phyloP scores from a whole-genome alignment of 2,888 invertebrate genomes.

The Eueremaeus valkanovi region DNA sequence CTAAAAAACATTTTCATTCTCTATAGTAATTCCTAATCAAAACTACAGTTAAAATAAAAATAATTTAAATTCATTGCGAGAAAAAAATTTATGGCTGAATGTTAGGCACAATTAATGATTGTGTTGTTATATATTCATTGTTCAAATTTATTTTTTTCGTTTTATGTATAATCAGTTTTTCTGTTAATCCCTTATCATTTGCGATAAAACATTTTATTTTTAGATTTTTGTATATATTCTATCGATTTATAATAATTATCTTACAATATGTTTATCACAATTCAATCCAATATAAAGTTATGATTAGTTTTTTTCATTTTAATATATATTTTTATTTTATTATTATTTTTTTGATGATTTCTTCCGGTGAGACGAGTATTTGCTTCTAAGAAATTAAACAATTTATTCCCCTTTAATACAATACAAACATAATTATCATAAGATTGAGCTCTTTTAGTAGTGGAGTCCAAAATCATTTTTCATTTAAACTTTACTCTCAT shows the following conservation, averaged over 20 bases:
- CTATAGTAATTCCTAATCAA: neutral
- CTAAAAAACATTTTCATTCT: no score
- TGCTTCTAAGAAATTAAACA: no score
- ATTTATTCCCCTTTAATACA: no score
- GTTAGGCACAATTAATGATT: conserved; percentile 18
- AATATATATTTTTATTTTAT: no score
- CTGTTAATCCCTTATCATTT: no score
- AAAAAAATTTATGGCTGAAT: neutral
- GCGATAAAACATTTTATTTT: no score
- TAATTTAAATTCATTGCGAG: no score
- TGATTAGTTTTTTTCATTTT: neutral
- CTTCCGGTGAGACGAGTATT: no score
- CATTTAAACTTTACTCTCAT: neutral
- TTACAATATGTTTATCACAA: conserved; percentile 12
- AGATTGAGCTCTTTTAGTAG: neutral
- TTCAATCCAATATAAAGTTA: neutral
- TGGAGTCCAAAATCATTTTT: neutral
- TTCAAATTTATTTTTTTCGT: neutral
- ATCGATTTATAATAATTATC: neutral
- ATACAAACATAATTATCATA: neutral
- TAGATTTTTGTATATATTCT: neutral
- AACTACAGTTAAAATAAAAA: neutral
- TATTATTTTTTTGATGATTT: no score
- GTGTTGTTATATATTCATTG: neutral
- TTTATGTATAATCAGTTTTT: no score